Percentiles rank a stretch among this genome's conserved stretches.
Conservation (phyloP, 2,888 invertebrate genomes). For the Lypha dubia region DNA sequence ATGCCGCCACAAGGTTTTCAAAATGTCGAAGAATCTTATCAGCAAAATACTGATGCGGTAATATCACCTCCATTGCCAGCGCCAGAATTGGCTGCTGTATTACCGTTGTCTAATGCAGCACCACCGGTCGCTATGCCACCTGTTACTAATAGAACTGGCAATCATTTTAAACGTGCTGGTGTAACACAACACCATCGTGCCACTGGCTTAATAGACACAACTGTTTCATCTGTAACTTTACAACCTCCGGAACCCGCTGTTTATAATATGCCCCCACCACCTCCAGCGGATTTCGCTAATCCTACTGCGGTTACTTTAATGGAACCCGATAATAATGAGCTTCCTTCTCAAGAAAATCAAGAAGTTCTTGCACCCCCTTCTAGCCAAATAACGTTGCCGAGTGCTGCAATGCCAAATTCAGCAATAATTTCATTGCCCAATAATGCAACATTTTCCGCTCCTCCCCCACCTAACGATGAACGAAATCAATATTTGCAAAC, state of each 20-base stretch:
- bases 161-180: constrained; percentile 82
- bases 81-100: constrained; percentile 43
- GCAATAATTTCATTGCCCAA: constrained; percentile 49
- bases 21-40: constrained; percentile 57
- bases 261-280: constrained; percentile 75
- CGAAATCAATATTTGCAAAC: constrained; percentile 91
- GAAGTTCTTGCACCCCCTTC: constrained; percentile 84
- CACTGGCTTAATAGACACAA: constrained; percentile 83
- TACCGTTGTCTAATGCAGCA: constrained; percentile 14
- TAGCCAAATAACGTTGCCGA: constrained; percentile 47
- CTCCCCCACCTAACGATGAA: constrained; percentile 85
- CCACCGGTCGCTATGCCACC: constrained; percentile 57
- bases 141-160: constrained; percentile 65
- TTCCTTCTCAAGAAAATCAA: constrained; percentile 82
- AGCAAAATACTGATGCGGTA: constrained; percentile 55
- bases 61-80: constrained; percentile 47
- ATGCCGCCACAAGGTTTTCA: constrained; percentile 74
- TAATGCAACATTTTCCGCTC: neutral
- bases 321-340: constrained; percentile 86
- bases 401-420: constrained; percentile 11
- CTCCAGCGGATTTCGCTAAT: constrained; percentile 80
- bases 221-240: constrained; percentile 80
- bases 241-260: constrained; percentile 36
- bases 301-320: constrained; percentile 82
- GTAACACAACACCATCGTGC: constrained; percentile 78